Base-by-base conservation (phyloP, 2,888 invertebrate species). In the Drosophila rubida region DNA sequence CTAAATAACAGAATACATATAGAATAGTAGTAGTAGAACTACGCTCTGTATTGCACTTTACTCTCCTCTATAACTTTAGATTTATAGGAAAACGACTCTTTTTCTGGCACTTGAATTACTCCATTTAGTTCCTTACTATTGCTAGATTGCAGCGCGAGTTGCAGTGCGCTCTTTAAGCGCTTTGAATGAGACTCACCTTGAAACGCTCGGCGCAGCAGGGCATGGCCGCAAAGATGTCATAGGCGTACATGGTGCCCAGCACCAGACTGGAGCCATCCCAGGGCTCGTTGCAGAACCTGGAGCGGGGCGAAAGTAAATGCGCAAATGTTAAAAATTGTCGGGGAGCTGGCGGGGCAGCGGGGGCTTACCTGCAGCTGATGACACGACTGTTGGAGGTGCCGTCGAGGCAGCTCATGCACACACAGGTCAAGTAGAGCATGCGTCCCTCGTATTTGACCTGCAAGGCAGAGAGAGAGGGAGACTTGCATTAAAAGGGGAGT, bases 191-290 rank as follows among this genome's bases (percentile, higher is more conserved):
- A 91, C 92, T 91, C 90, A 97, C 97, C 95, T 96, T 97, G 86
- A 98, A 94, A 85, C 98, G 94, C 90, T 97, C 97, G 90, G 96
- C 94, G 93, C 99, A 99, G 92, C 99, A 99, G 14, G 98, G 98
- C 93, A 96, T 97, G 69, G 98, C 98, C 91, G 99, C 99, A 92
- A 99, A 98, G 85, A 99, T 97, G 93, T 99, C 99, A 91, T 98
- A 99, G 67, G 98, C 97, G 93, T 99, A 99, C 97, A 99, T 98
- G 75, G 98, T 98, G 77, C 99, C 99, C 63, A 99, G 94, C 62
- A 99, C 97, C 70, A 99, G 94, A 53, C 97, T 96, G 22, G 97
- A 96, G 23, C 99, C 99, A 90, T 97, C 97, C 98, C 98, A 98
- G 82, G 95, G 95, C 86, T 95, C 95, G 49, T 94, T 94, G 92